Evolutionary conservation across 1,140 invertebrate species (phyloP).

Genomic region (Neocloeon triangulifer): DNA sequence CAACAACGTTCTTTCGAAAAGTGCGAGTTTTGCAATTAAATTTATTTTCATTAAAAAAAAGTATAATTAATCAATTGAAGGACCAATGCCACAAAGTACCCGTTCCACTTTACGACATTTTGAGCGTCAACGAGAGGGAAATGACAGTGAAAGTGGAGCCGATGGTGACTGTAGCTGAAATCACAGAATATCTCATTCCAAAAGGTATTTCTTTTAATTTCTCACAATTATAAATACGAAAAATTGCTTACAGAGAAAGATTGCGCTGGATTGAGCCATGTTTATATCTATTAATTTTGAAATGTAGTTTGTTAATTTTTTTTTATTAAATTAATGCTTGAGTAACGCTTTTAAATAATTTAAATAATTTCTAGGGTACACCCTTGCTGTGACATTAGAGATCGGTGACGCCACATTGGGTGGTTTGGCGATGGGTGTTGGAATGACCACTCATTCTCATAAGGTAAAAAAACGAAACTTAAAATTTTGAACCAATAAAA

Average conservation of each 20-base stretch:
- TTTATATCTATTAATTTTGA: too few species aligned
- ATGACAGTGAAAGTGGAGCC: slow-evolving; percentile 24
- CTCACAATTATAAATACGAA: too few species aligned
- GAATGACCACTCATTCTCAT: slow-evolving; percentile 25
- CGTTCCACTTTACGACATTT: slow-evolving; percentile 29
- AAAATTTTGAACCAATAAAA: too few species aligned
- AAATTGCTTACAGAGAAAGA: too few species aligned
- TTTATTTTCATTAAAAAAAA: too few species aligned
- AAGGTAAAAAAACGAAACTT: too few species aligned
- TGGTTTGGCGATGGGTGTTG: slow-evolving; percentile 27
- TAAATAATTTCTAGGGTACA: slow-evolving; percentile 20
- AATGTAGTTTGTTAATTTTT: too few species aligned
- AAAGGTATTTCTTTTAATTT: too few species aligned
- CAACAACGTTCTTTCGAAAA: slow-evolving; percentile 40
- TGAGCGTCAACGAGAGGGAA: slow-evolving; percentile 21
- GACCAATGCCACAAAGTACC: slow-evolving; percentile 32
- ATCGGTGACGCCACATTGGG: slow-evolving; percentile 27
- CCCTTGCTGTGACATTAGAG: slow-evolving; percentile 28
- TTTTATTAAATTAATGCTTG: too few species aligned
- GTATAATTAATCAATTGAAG: too few species aligned
- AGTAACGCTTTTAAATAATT: too few species aligned
- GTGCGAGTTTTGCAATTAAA: slow-evolving; percentile 10
- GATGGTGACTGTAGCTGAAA: slow-evolving; percentile 27
- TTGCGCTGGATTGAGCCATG: too few species aligned
- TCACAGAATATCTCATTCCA: slow-evolving; percentile 22